Base-by-base conservation (phyloP, 1,140 invertebrate genomes). In the Limonius californicus region DNA sequence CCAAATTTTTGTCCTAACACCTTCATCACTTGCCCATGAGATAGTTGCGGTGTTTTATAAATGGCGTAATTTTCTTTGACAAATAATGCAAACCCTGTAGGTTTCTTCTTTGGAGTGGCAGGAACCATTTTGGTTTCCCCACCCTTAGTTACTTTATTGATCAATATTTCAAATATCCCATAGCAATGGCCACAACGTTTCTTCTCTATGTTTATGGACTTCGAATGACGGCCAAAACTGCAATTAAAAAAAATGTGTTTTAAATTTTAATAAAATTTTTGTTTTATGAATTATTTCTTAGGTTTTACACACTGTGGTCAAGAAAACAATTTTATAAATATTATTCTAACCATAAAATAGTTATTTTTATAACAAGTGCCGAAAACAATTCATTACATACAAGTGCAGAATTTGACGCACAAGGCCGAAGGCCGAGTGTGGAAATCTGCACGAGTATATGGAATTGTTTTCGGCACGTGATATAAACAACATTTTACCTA, bases 21-120 rank as follows among this genome's bases (percentile, higher is more conserved):
- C 67, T 89, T 89, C 92, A 95, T 95, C 0, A 94, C 85, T 68
- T 95, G 86, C 0, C 81, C 87, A 73, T 94, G 92, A n/a, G 81
- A 87, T 12, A 83, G 74, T 14, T 80, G 75, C 0, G 78, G 77
- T 59, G 82, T 80, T 75, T 93, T 93, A 0, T 87, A 78, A 2
- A 74, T 76, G 0, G 83, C 80, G 70, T 95, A 97, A 76, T 95
- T 90, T 39, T 94, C 87, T 75, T 95, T 94, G 0, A 95, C 92
- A 70, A 87, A 96, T 47, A 90, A 75, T 3, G 93, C 92, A 78
- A 95, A 97, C 8, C 84, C 87, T 20, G 85, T 87, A 1, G 85
- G 80, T 66, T 81, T 75, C 16, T 81, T 85, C 35, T 82, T 81
- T 7, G 82, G 78, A 19, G 70, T 75, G 1, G 81, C 82, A 0